Percentiles rank a stretch among this genome's conserved stretches.
Evolutionary conservation across 1,140 invertebrate species (phyloP).

Genomic region (Catajapyx aquilonaris): DNA sequence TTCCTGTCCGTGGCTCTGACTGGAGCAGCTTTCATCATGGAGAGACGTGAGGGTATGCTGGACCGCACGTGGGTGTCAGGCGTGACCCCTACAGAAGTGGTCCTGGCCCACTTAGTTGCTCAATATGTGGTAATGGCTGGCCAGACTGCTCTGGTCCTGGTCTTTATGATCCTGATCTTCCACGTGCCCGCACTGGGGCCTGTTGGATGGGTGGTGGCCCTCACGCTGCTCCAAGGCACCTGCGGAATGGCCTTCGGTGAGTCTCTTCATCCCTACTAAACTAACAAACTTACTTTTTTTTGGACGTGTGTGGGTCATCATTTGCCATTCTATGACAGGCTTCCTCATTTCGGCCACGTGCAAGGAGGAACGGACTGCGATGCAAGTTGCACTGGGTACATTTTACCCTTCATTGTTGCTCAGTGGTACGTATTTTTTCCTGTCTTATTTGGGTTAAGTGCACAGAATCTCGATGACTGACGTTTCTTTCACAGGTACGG

Average conservation of each 20-base stretch:
- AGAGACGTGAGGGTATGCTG: constrained; percentile 73
- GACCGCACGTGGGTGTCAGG: constrained; percentile 78
- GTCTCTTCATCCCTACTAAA: constrained; percentile 5
- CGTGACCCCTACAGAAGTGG: constrained; percentile 68
- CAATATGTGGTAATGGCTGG: constrained; percentile 86
- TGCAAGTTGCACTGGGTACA: constrained; percentile 76
- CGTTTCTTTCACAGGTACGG: constrained; percentile 40
- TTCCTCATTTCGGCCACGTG: constrained; percentile 73
- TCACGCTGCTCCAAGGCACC: constrained; percentile 53
- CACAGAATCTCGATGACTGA: neutral
- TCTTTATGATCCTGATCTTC: constrained; percentile 66
- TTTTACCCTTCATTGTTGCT: constrained; percentile 82
- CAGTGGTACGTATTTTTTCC: constrained; percentile 31
- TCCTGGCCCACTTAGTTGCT: constrained; percentile 76
- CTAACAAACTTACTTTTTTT: neutral
- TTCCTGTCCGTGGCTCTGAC: constrained; percentile 89
- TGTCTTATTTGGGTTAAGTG: neutral
- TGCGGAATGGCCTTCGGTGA: constrained; percentile 77
- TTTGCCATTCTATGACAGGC: constrained; percentile 22
- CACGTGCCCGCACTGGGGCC: constrained; percentile 57
- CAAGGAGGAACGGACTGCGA: constrained; percentile 75
- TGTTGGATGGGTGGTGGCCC: constrained; percentile 43
- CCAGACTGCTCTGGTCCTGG: constrained; percentile 64
- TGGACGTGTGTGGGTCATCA: neutral
- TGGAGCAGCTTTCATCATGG: constrained; percentile 73